Conservation (phyloP, 2,888 invertebrate species). For the Elegia similella region DNA sequence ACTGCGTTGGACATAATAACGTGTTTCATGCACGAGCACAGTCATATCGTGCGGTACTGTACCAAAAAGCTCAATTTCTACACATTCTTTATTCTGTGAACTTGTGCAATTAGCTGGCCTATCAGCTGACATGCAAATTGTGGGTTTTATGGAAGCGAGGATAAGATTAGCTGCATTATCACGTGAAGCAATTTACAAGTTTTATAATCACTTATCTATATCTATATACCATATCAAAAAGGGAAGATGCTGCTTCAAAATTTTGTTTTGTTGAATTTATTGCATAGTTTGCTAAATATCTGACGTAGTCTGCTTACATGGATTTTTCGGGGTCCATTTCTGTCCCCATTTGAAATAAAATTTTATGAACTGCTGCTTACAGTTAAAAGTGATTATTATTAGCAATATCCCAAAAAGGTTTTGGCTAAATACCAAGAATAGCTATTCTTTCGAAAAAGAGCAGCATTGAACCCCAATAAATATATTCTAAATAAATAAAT, state of each 20-base stretch:
- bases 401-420: no score
- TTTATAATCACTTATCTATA: neutral
- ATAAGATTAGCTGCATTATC: conserved; percentile 1
- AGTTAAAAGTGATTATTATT: no score
- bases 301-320: no score
- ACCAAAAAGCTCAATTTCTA: neutral
- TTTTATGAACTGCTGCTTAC: no score
- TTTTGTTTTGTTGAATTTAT: neutral
- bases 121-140: conserved; percentile 15
- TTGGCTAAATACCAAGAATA: no score
- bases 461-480: no score
- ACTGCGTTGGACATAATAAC: no score
- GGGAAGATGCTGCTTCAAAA: neutral
- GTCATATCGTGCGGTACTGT: neutral
- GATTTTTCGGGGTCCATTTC: no score
- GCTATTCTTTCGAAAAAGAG: no score
- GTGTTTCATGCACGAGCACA: neutral
- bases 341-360: no score
- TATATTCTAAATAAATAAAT: no score
- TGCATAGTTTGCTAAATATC: no score
- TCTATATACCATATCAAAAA: neutral
- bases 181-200: neutral
- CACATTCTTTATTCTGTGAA: neutral
- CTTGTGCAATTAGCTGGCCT: conserved; percentile 3
- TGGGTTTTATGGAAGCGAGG: conserved; percentile 4